Percentiles rank a stretch among this genome's conserved stretches.
Evolutionary conservation across 2,888 invertebrate species (phyloP).

Genomic region (Drosophila dives): DNA sequence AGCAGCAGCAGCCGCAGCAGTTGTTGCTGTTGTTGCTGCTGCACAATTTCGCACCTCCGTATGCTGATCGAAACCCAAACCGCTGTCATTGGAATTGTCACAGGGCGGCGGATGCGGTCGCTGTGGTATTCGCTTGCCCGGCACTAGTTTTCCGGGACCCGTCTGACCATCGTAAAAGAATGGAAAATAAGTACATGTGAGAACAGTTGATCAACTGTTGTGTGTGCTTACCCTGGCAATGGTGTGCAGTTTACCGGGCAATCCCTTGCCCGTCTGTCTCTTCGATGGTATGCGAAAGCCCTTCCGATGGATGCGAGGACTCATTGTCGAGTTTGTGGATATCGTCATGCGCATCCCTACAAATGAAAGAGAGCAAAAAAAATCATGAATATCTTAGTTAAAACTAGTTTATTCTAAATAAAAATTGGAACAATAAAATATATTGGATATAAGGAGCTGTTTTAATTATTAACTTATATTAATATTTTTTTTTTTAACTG

Average conservation of each 20-base stretch:
- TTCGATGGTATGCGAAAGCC: constrained; percentile 89
- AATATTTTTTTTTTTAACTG: background rate
- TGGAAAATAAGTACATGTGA: background rate
- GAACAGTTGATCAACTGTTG: background rate
- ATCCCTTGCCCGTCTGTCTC: constrained; percentile 85
- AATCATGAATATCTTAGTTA: background rate
- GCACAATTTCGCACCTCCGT: constrained; percentile 85
- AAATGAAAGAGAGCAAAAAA: constrained; percentile 14
- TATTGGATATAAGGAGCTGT: background rate
- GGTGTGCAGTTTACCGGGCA: constrained; percentile 84
- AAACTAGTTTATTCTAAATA: background rate
- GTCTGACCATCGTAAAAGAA: constrained; percentile 60
- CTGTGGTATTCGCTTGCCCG: constrained; percentile 84
- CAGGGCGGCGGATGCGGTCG: constrained; percentile 87
- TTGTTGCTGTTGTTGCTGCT: constrained; percentile 31
- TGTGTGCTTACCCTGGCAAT: constrained; percentile 85
- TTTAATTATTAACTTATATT: background rate
- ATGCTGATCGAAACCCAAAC: constrained; percentile 92
- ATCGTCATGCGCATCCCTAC: constrained; percentile 91
- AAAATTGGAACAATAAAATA: background rate
- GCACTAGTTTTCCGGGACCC: constrained; percentile 83
- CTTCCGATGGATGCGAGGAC: constrained; percentile 88
- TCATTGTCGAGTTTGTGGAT: constrained; percentile 89
- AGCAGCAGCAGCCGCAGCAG: constrained; percentile 30
- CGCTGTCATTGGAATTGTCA: constrained; percentile 96